phyloP scores from a whole-genome alignment of 2,113 vertebrate species.

The Hemibagrus wyckioides region DNA sequence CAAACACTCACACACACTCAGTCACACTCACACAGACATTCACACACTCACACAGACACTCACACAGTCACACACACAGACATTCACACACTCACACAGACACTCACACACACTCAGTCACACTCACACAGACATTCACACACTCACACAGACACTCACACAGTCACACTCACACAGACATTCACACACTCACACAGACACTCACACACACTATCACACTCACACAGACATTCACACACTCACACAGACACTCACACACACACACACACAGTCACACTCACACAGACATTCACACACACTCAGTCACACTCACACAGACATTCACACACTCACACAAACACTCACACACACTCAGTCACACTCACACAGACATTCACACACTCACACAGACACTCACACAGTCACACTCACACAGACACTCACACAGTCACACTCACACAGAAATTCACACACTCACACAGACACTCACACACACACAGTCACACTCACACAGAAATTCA shows the following conservation, averaged over 20 bases:
- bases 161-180: constrained; percentile 51
- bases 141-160: constrained; percentile 43
- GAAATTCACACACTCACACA: constrained; percentile 27
- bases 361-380: no score
- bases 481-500: constrained; percentile 43
- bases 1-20: constrained; percentile 48
- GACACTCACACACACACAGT: constrained; percentile 49
- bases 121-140: no score
- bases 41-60: constrained; percentile 25
- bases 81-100: constrained; percentile 46
- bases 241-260: constrained; percentile 48
- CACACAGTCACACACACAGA: constrained; percentile 47
- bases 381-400: constrained; percentile 43
- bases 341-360: constrained; percentile 48
- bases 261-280: constrained; percentile 45
- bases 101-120: constrained; percentile 49
- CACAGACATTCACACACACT: constrained; percentile 50
- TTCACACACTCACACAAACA: constrained; percentile 48
- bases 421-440: constrained; percentile 45
- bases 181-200: constrained; percentile 39
- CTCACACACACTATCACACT: no score
- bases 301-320: no score
- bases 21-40: no score
- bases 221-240: no score
- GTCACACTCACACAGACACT: constrained; percentile 49